Conservation (phyloP, 1,140 invertebrate genomes). For the Microplitis mediator region DNA sequence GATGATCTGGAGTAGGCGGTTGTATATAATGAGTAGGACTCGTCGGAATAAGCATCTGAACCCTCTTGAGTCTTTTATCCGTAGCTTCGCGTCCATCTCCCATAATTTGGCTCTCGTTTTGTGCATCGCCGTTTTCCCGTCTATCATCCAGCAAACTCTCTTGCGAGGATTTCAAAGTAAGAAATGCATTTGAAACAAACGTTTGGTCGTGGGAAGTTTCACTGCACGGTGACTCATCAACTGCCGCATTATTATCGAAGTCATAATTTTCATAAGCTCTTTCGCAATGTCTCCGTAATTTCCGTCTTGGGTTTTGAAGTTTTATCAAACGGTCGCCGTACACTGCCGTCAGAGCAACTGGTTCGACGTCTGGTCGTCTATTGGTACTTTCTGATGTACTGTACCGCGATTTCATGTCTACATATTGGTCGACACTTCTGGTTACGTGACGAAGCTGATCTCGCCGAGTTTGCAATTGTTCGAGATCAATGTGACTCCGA, state of each 20-base stretch:
- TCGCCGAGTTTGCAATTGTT: conserved; percentile 66
- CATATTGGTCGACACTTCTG: conserved; percentile 77
- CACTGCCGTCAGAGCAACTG: conserved; percentile 74
- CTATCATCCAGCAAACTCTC: conserved; percentile 69
- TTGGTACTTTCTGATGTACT: conserved; percentile 46
- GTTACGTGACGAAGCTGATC: conserved; percentile 70
- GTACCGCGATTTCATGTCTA: conserved; percentile 71
- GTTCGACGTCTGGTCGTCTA: conserved; percentile 63
- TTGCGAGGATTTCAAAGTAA: conserved; percentile 69
- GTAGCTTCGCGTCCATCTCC: conserved; percentile 43
- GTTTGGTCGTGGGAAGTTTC: conserved; percentile 58
- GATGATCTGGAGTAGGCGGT: conserved; percentile 92
- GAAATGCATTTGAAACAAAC: conserved; percentile 66
- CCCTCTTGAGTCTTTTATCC: conserved; percentile 53
- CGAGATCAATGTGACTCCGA: conserved; percentile 72
- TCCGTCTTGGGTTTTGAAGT: conserved; percentile 74
- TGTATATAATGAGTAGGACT: conserved; percentile 90
- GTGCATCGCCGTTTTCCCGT: conserved; percentile 51
- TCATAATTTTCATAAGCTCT: conserved; percentile 68
- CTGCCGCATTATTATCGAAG: conserved; percentile 53
- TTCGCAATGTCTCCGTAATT: conserved; percentile 69
- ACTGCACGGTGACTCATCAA: conserved; percentile 60
- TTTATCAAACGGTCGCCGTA: conserved; percentile 76
- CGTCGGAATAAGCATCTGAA: conserved; percentile 67
- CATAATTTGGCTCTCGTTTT: conserved; percentile 29